Base-by-base conservation (phyloP, 2,113 vertebrate species). In the Toxotes chatareus region DNA sequence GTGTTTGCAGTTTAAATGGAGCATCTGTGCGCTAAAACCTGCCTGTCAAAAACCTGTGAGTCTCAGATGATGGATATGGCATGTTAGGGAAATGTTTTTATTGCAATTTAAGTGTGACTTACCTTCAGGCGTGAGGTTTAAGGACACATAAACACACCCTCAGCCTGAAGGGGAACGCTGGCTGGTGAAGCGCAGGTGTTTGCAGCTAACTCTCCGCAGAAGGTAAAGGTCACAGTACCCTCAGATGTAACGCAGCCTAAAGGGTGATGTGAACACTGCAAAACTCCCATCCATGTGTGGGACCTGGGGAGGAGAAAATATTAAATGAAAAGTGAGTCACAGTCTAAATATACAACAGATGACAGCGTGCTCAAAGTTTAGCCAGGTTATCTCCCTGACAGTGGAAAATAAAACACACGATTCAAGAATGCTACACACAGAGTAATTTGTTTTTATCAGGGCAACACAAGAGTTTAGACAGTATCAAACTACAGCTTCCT, bases 31-130 rank as follows among this genome's bases (percentile, higher is more conserved):
- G 46, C 62, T 68, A 12, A 81, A 70, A 67, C 80, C 59, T 55
- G 47, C 62, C 38, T 49, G 60, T 73, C 19, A 10, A 34, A 78
- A 71, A 64, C 44, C 51, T n/a, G 40, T 67, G 51, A 31, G 38
- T 64, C 64, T 44, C 63, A 51, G 77, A 76, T 84, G 88, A 86
- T 84, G 72, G 83, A 73, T 83, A 63, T 47, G 78, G 70, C 65
- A 47, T 59, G 67, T 63, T 65, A 57, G 70, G 27, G 68, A 76
- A 56, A 80, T 89, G 84, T 89, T 89, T 88, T 89, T 75, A 80
- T 73, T 89, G 81, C 81, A 89, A 70, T 88, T 89, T 56, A 71
- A 87, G 85, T 73, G 85, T 82, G 79, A 86, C 81, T 75, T 79
- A 65, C 69, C 79, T 78, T 59, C 65, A 71, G 59, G 81, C 70